Conservation (phyloP, 2,888 invertebrate species). For the Sarcophaga variegata region DNA sequence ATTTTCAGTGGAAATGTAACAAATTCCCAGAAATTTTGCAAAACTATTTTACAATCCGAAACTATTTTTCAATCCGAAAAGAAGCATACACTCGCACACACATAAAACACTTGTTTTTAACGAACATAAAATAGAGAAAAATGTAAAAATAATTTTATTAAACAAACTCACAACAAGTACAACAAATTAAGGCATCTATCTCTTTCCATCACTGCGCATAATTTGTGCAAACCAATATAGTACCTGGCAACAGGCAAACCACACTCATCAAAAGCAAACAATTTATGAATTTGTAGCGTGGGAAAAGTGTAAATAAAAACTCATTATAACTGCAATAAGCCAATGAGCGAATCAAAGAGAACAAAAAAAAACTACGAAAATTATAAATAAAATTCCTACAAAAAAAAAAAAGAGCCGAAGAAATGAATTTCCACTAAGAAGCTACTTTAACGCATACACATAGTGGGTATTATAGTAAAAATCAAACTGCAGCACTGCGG, state of each 20-base stretch:
- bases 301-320: constrained; percentile 66
- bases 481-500: constrained; percentile 8
- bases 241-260: constrained; percentile 41
- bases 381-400: constrained; percentile 25
- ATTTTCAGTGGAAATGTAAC: constrained; percentile 43
- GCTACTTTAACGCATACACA: constrained; percentile 54
- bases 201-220: background rate
- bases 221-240: constrained; percentile 30
- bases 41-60: background rate
- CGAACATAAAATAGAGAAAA: background rate
- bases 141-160: background rate
- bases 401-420: constrained; percentile 1
- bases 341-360: background rate
- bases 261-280: constrained; percentile 35
- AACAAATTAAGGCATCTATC: background rate
- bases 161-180: constrained; percentile 6
- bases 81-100: background rate
- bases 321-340: constrained; percentile 46
- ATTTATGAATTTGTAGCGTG: constrained; percentile 68
- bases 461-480: constrained; percentile 12
- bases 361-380: constrained; percentile 9
- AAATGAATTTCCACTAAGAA: background rate
- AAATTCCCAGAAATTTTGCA: constrained; percentile 36
- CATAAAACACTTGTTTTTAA: background rate
- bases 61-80: background rate